Evolutionary conservation across 2,797 vertebrate species (phyloP), one percentile per base, ranked within the genome.

Genomic region (Brotula barbata): DNA sequence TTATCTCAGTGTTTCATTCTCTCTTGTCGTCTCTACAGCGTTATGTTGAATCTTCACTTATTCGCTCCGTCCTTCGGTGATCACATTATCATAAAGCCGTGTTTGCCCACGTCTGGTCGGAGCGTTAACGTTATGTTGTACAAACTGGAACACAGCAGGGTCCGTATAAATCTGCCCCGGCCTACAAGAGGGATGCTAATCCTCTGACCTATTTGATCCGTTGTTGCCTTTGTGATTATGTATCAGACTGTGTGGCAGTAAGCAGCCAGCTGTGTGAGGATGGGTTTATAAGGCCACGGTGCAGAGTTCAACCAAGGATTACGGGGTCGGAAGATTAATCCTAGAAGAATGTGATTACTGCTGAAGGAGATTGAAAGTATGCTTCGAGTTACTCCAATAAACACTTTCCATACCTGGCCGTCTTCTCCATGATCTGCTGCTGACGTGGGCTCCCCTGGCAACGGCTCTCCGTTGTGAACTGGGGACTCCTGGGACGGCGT

Each of bases 391-490:
- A 22, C 39, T 22, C 23, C 14, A 17, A 13, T 10, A 12, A 1
- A 25, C 17, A 7, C 3, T 14, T 19, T 3, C 25, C 44, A 15
- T 86, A 89, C 89, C 89, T 90, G 89, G 2, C 66, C 70, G 0
- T 89, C 89, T 4, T 90, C 89, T 43, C 61, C 87, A 1, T 60
- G 75, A 1, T 88, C 88, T 2, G 48, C 73, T 14, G 59, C 62
- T 7, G 85, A 71, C 1, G 66, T 31, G 17, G 88, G 83, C 15
- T 94, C 72, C 78, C 93, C 74, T 73, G 87, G 89, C 71, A 95
- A 87, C 0, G 93, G 91, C 68, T 95, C 93, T 20, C 89, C 93
- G 61, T 89, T 89, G 69, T 87, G 88, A 36, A 85, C 73, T 0
- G 88, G 89, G 13, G 88, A 89, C 2, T 85, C 83, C 55, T 89